Percentiles rank a stretch among this genome's conserved stretches.
Conservation (phyloP, 2,888 invertebrate genomes). For the Tinea semifulvella region DNA sequence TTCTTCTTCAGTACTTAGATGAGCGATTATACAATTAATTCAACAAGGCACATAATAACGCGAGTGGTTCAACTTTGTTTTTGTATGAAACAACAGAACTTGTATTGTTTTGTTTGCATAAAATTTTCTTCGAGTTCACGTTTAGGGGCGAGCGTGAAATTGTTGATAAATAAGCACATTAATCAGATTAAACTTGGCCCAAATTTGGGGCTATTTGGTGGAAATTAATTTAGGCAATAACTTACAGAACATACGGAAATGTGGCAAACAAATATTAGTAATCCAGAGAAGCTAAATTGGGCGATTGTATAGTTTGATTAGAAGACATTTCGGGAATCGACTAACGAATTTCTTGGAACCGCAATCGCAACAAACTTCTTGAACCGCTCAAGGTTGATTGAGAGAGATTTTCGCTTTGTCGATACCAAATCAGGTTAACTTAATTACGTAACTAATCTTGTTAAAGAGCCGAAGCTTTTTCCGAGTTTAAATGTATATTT, state of each 20-base stretch:
- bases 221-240: constrained; percentile 8
- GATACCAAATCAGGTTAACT: neutral
- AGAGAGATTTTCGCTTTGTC: constrained; percentile 1
- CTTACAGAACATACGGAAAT: neutral
- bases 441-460: constrained; percentile 5
- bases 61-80: constrained; percentile 36
- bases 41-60: constrained; percentile 46
- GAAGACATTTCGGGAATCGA: neutral
- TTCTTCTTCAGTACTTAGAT: constrained; percentile 22
- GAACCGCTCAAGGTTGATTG: constrained; percentile 7
- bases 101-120: constrained; percentile 33
- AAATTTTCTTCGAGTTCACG: constrained; percentile 28
- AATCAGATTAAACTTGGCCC: constrained; percentile 11
- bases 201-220: constrained; percentile 4
- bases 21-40: constrained; percentile 54
- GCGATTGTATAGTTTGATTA: constrained; percentile 6
- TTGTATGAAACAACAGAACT: constrained; percentile 39
- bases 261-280: constrained; percentile 1
- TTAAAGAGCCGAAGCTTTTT: neutral
- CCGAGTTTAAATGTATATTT: constrained; percentile 1
- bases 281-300: neutral
- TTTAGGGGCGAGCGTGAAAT: constrained; percentile 12
- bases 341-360: neutral
- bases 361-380: constrained; percentile 6
- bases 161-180: constrained; percentile 9